Evolutionary conservation across 2,888 invertebrate species (phyloP).

Genomic region (Chloroclysta siterata): DNA sequence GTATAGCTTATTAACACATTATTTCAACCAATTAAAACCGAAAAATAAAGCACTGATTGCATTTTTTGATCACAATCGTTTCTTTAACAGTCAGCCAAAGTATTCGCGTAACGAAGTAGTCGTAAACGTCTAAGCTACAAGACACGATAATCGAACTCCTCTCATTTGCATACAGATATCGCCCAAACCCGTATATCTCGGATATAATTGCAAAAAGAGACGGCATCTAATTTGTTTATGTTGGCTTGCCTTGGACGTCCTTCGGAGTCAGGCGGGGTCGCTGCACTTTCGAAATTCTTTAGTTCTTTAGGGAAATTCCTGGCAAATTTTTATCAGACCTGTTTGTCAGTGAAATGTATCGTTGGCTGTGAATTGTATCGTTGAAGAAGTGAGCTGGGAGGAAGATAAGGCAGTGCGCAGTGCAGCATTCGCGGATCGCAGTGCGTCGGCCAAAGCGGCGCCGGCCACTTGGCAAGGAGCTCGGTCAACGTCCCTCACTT

Average conservation of each 20-base stretch:
- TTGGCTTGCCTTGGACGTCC: slow-evolving; percentile 55
- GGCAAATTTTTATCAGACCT: slow-evolving; percentile 53
- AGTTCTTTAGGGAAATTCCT: slow-evolving; percentile 42
- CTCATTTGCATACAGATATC: slow-evolving; percentile 64
- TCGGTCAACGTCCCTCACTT: slow-evolving; percentile 79
- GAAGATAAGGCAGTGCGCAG: slow-evolving; percentile 69
- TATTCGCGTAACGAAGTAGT: slow-evolving; percentile 68
- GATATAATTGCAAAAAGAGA: slow-evolving; percentile 50
- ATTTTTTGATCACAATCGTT: slow-evolving; percentile 16
- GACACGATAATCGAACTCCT: slow-evolving; percentile 58
- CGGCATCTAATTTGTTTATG: slow-evolving; percentile 36
- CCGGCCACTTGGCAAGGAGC: slow-evolving; percentile 79
- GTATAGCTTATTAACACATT: slow-evolving; percentile 26
- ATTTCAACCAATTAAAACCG: slow-evolving; percentile 21
- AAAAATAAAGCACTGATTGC: slow-evolving; percentile 18
- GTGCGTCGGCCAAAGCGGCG: slow-evolving; percentile 79
- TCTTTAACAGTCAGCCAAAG: slow-evolving; percentile 31
- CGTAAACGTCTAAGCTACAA: slow-evolving; percentile 55
- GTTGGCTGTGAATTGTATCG: slow-evolving; percentile 69
- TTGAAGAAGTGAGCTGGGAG: slow-evolving; percentile 62
- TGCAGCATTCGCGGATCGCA: slow-evolving; percentile 75
- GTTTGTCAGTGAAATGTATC: slow-evolving; percentile 70
- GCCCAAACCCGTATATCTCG: slow-evolving; percentile 46
- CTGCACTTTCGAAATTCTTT: slow-evolving; percentile 36
- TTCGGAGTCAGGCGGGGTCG: slow-evolving; percentile 43